These are phyloP conservation scores for Pterostichus niger DNA, from an alignment of 2,888 invertebrate genomes.

Conservation along the genomic window DNA sequence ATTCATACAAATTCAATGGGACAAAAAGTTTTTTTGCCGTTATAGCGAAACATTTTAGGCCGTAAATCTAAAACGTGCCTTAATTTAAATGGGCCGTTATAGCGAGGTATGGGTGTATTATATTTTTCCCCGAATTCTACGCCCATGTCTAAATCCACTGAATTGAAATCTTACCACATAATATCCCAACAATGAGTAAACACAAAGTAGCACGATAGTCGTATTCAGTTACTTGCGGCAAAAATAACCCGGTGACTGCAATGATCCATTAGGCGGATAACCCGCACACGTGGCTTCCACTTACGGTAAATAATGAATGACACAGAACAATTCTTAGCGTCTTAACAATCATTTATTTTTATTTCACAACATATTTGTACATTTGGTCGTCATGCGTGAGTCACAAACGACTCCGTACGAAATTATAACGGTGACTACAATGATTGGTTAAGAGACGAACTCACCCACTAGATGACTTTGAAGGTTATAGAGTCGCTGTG, in stretches of 20 bases:
- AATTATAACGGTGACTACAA: conserved; percentile 60
- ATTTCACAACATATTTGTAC: conserved; percentile 62
- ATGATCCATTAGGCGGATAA: conserved; percentile 30
- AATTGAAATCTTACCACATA: background rate
- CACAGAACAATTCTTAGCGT: conserved; percentile 41
- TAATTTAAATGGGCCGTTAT: too few species aligned
- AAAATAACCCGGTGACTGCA: conserved; percentile 39
- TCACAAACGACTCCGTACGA: conserved; percentile 17
- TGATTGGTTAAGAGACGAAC: conserved; percentile 13
- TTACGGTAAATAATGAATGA: conserved; percentile 58
- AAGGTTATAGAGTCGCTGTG: background rate
- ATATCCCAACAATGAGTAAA: background rate
- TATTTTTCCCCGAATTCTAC: background rate
- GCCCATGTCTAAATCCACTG: background rate
- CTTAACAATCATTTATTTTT: conserved; percentile 43
- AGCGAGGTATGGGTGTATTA: too few species aligned
- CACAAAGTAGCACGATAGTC: conserved; percentile 23
- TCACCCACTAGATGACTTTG: background rate
- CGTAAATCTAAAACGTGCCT: too few species aligned
- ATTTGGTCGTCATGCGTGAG: conserved; percentile 49
- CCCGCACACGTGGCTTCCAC: conserved; percentile 27
- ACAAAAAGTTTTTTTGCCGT: too few species aligned
- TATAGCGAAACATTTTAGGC: too few species aligned
- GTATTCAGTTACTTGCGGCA: background rate
- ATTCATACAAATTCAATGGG: too few species aligned